Conservation (phyloP, 2,113 vertebrate species). For the Cynopterus brachyotis region DNA sequence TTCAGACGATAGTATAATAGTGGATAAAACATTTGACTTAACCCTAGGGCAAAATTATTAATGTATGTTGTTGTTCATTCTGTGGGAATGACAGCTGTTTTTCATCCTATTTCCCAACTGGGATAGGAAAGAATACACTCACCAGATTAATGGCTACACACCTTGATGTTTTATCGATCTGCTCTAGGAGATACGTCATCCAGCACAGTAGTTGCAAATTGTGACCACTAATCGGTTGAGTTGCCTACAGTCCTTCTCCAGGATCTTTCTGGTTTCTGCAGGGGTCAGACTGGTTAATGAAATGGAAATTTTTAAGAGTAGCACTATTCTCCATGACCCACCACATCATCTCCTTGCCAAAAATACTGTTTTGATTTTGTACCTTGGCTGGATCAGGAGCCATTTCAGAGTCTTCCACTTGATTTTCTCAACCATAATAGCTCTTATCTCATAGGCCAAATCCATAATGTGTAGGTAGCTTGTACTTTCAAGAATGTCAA, state of each 20-base stretch:
- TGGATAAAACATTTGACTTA: neutral
- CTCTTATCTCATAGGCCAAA: neutral
- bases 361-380: neutral
- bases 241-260: neutral
- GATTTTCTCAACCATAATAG: neutral
- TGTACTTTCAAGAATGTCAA: neutral
- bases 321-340: neutral
- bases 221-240: neutral
- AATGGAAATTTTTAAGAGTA: neutral
- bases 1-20: neutral
- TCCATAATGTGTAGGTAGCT: neutral
- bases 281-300: neutral
- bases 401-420: neutral
- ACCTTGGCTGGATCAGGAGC: neutral
- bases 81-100: neutral
- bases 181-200: neutral
- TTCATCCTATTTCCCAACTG: neutral
- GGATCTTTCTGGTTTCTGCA: neutral
- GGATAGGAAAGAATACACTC: neutral
- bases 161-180: neutral
- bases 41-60: neutral
- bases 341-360: neutral
- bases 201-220: neutral
- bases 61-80: neutral
- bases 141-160: neutral